phyloP scores from a whole-genome alignment of 2,797 vertebrate species.

The Pseudochirops cupreus region DNA sequence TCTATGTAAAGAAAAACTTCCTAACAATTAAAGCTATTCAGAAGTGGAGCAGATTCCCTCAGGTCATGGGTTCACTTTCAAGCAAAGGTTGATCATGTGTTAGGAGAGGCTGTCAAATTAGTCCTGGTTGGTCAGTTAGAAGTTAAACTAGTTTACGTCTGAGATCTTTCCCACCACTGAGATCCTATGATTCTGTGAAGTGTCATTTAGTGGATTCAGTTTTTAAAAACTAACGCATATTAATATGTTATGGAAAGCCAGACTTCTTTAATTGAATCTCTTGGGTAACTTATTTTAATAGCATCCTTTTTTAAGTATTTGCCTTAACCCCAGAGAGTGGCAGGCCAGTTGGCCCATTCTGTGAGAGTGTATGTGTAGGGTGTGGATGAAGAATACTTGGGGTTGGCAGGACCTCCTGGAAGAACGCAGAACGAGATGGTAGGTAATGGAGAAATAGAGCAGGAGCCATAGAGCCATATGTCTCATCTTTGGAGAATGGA shows the following conservation, averaged over 20 bases:
- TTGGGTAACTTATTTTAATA: not conserved
- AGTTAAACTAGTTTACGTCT: not conserved
- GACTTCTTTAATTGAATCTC: not conserved
- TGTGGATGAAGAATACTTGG: not conserved
- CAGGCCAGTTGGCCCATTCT: not conserved
- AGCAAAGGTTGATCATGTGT: not conserved
- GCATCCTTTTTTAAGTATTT: not conserved
- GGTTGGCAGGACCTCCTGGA: constrained; percentile 12
- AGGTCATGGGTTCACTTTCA: not conserved
- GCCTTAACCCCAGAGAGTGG: not conserved
- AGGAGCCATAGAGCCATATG: not conserved
- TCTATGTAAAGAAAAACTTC: constrained; percentile 17
- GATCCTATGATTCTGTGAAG: not conserved
- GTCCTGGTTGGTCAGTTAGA: not conserved
- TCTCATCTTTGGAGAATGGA: not conserved
- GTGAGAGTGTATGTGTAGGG: not conserved
- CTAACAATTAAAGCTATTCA: not conserved
- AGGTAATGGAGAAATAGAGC: constrained; percentile 18
- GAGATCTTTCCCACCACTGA: not conserved
- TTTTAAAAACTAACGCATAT: not conserved
- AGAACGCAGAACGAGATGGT: not conserved
- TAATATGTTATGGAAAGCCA: not conserved
- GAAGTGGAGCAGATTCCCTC: not conserved
- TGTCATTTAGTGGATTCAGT: not conserved
- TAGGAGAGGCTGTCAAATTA: not conserved